A percentile compares a stretch with the other conserved stretches of the same genome.
phyloP scores from a whole-genome alignment of 2,797 vertebrate genomes.

The Tamandua tetradactyla region DNA sequence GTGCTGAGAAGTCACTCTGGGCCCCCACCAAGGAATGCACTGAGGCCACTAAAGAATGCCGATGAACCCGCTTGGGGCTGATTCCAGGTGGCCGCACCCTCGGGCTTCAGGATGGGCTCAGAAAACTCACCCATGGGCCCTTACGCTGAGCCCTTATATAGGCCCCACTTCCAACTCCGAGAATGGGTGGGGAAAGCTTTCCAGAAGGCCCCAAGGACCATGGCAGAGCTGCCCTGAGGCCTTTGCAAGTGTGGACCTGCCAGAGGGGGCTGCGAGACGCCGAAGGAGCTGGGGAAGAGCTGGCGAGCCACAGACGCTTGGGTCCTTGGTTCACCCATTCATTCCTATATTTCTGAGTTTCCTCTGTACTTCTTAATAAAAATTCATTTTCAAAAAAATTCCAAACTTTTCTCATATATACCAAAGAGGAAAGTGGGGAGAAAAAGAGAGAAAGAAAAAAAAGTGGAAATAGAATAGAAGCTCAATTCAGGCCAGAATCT shows the following conservation, averaged over 20 bases:
- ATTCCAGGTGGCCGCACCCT: neutral
- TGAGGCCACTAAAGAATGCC: neutral
- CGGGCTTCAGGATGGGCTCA: neutral
- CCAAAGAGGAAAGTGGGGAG: neutral
- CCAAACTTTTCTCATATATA: neutral
- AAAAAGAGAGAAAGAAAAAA: neutral
- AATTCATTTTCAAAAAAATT: constrained; percentile 21
- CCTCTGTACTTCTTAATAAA: neutral
- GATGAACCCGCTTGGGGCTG: neutral
- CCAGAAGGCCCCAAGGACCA: neutral
- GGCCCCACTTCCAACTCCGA: neutral
- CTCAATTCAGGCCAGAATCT: neutral
- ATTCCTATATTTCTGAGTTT: neutral
- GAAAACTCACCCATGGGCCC: neutral
- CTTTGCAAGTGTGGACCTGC: neutral
- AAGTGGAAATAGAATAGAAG: neutral
- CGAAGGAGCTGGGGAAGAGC: too few species aligned
- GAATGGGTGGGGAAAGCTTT: neutral
- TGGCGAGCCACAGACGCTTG: neutral
- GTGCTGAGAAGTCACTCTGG: neutral
- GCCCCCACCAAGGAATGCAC: too few species aligned
- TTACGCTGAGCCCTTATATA: neutral
- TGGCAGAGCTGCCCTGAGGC: neutral
- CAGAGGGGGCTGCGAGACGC: neutral
- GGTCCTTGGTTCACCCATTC: too few species aligned